These are phyloP conservation scores for Polypterus senegalus DNA, from an alignment of 2,113 vertebrate species.

Conservation along the genomic window DNA sequence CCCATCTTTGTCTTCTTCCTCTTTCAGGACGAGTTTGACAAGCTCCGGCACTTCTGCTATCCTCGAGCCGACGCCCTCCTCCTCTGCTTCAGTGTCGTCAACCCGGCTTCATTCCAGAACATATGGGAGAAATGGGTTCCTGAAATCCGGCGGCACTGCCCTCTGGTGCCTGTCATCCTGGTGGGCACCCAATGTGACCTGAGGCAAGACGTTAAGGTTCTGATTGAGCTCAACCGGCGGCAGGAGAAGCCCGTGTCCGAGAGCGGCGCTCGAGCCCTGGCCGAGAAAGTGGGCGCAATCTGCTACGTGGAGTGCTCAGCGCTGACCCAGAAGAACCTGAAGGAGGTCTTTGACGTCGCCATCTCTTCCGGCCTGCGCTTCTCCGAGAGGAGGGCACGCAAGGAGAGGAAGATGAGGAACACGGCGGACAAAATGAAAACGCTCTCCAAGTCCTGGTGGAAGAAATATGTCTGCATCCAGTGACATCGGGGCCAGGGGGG, in stretches of 20 bases:
- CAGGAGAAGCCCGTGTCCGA: constrained; percentile 48
- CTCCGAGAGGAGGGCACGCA: constrained; percentile 35
- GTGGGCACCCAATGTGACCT: constrained; percentile 71
- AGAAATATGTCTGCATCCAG: constrained; percentile 65
- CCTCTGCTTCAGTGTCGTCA: constrained; percentile 72
- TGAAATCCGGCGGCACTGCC: constrained; percentile 57
- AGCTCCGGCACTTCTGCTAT: constrained; percentile 70
- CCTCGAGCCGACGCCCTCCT: constrained; percentile 55
- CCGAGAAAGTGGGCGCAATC: constrained; percentile 52
- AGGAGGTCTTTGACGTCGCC: constrained; percentile 69
- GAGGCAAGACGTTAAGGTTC: constrained; percentile 59
- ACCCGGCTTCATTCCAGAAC: constrained; percentile 66
- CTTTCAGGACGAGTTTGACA: constrained; percentile 65
- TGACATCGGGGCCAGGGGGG: constrained; percentile 22
- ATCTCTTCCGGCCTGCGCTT: constrained; percentile 54
- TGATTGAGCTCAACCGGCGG: constrained; percentile 53
- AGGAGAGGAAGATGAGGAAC: constrained; percentile 51
- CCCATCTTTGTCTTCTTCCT: constrained; percentile 6
- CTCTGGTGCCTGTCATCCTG: constrained; percentile 50
- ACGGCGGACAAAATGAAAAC: constrained; percentile 66
- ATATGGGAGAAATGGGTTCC: constrained; percentile 65
- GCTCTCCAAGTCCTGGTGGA: constrained; percentile 73
- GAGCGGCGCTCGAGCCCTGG: constrained; percentile 45
- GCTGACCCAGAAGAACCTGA: constrained; percentile 68
- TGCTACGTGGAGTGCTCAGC: constrained; percentile 67